Conservation (phyloP, 2,113 vertebrate species). For the Elgaria multicarinata region DNA sequence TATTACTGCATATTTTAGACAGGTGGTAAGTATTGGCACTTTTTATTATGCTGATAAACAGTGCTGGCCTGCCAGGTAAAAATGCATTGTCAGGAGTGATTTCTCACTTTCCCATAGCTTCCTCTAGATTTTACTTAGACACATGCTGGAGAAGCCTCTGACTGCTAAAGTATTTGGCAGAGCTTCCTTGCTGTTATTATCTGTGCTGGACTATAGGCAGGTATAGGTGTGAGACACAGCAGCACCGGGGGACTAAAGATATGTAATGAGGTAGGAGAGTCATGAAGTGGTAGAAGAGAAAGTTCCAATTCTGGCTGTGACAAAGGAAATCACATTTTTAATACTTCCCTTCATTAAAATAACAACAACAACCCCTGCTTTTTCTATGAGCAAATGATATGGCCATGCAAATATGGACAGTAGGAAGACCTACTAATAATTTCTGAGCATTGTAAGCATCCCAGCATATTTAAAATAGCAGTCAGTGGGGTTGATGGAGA, state of each 20-base stretch:
- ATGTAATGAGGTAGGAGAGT: neutral
- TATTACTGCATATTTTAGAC: conserved; percentile 78
- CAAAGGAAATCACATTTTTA: neutral
- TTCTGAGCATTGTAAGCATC: neutral
- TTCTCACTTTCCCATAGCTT: conserved; percentile 65
- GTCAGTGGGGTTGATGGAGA: neutral
- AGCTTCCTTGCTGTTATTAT: neutral
- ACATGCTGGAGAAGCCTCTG: conserved; percentile 32
- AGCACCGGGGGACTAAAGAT: neutral
- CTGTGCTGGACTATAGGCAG: neutral
- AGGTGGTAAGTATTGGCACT: conserved; percentile 73
- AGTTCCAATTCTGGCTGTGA: neutral
- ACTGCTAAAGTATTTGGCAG: conserved; percentile 9
- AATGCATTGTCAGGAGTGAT: conserved; percentile 71
- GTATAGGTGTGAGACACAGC: neutral
- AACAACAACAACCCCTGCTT: neutral
- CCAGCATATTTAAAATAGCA: neutral
- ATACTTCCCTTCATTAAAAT: neutral
- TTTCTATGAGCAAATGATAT: neutral
- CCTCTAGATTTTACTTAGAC: conserved; percentile 45
- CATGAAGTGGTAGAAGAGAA: neutral
- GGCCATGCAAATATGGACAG: neutral
- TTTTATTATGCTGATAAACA: conserved; percentile 82
- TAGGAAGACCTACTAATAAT: neutral
- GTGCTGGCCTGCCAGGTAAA: conserved; percentile 64